phyloP scores from a whole-genome alignment of 2,888 invertebrate genomes.

The Dasypolia templi region DNA sequence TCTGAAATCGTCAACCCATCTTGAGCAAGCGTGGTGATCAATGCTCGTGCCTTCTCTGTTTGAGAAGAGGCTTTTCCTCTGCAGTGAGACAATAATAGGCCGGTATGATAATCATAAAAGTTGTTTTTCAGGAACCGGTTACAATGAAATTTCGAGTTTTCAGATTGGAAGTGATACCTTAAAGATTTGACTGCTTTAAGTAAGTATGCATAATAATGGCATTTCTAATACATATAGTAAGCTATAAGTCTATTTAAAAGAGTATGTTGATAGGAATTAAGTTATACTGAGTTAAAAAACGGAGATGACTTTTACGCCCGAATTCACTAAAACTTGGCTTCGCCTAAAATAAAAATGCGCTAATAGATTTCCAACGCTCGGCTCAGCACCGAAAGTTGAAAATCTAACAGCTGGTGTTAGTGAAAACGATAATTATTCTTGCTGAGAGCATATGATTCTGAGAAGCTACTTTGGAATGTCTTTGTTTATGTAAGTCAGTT shows the following conservation, averaged over 20 bases:
- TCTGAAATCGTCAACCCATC: too few species aligned
- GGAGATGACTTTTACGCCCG: neutral
- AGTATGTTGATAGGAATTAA: conserved; percentile 15
- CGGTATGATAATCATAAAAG: too few species aligned
- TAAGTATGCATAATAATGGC: neutral
- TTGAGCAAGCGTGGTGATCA: too few species aligned
- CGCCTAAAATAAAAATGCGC: neutral
- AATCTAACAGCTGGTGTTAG: neutral
- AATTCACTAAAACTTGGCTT: too few species aligned
- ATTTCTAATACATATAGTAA: conserved; percentile 31
- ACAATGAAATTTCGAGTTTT: neutral
- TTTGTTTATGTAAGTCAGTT: too few species aligned
- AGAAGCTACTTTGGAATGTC: too few species aligned
- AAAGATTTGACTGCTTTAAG: neutral
- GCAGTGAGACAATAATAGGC: too few species aligned
- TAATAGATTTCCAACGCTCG: neutral
- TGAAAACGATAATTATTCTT: neutral
- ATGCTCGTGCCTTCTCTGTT: too few species aligned
- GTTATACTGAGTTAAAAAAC: neutral
- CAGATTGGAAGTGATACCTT: neutral
- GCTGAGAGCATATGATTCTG: neutral
- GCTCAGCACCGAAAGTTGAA: neutral
- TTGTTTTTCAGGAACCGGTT: neutral
- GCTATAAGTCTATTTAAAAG: conserved; percentile 27
- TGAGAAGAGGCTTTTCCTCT: too few species aligned